These are phyloP conservation scores for Catagonus wagneri DNA, from an alignment of 2,113 vertebrate species.

Conservation along the genomic window DNA sequence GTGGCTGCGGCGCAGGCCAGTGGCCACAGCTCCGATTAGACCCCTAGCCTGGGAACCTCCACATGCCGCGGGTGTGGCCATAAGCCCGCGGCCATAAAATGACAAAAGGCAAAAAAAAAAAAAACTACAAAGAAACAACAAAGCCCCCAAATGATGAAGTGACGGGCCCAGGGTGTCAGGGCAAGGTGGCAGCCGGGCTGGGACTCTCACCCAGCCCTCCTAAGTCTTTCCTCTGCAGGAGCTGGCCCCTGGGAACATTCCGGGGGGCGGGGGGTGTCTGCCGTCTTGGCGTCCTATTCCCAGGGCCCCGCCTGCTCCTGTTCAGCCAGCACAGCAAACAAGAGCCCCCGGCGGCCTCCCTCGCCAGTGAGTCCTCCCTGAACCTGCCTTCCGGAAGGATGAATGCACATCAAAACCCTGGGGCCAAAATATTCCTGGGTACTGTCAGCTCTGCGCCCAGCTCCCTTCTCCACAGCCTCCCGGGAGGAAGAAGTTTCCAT, in stretches of 20 bases:
- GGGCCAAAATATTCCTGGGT: not conserved
- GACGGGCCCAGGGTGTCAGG: not conserved
- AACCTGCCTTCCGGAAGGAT: not conserved
- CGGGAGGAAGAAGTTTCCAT: not conserved
- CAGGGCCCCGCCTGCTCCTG: not conserved
- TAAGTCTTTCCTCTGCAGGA: not conserved
- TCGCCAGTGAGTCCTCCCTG: not conserved
- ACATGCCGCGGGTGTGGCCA: too few relatives aligned
- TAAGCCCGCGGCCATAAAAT: too few relatives aligned
- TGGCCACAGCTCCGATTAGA: too few relatives aligned
- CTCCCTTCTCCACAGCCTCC: not conserved
- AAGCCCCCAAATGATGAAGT: not conserved
- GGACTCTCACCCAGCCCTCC: not conserved
- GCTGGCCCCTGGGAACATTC: not conserved
- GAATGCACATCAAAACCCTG: not conserved
- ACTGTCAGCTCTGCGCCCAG: not conserved
- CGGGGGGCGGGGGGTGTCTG: too few relatives aligned
- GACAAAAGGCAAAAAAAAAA: constrained; percentile 32
- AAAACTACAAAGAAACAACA: not conserved
- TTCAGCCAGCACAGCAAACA: not conserved
- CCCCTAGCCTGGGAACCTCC: too few relatives aligned
- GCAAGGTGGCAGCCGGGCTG: not conserved
- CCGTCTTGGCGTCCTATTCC: not conserved
- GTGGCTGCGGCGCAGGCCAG: too few relatives aligned
- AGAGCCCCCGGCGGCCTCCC: not conserved